Base-by-base conservation (phyloP, 1,140 invertebrate species). In the Palaemon carinicauda region DNA sequence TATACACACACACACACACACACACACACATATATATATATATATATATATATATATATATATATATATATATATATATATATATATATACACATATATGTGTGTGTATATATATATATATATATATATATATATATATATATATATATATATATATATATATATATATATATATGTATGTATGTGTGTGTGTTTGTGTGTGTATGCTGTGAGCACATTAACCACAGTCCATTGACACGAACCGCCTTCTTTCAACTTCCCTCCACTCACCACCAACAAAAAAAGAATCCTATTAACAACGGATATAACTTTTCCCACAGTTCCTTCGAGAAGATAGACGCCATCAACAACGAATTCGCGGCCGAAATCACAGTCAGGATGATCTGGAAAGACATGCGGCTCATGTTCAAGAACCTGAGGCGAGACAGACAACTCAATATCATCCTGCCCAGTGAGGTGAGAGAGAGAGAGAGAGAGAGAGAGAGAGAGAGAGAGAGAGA, bases 401-500 rank as follows among this genome's bases (percentile, higher is more conserved):
- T 89, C 27, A 29, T 51, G 17, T 89, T 87, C 74, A 83, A 75
- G 12, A 78, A 83, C 33, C 84, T 87, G 21, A 71, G 86, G 0
- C 60, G 29, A 10, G 88, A 89, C 53, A 31, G 84, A 17, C 88
- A 89, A 17, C 88, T 89, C n/a, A 89, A 89, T 53, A 89, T 89
- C 21, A 89, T 89, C 31, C 81, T 87, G 31, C 84, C 84, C 15
- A 80, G 53, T 4, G 88, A 89, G 81, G 88, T 89, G 50, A 86
- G 53, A 27, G n/a, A n/a, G n/a, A n/a, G n/a, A n/a, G n/a, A n/a
- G n/a, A n/a, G n/a, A n/a, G n/a, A n/a, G n/a, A n/a, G n/a, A n/a
- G n/a, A n/a, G n/a, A n/a, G n/a, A n/a, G n/a, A n/a, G n/a, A n/a
- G n/a, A n/a, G n/a, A n/a, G n/a, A n/a, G n/a, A n/a, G n/a, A n/a